A percentile compares a stretch with the other conserved stretches of the same genome.
Conservation (phyloP, 92 coral and sea anemone genomes). For the Desmophyllum pertusum region DNA sequence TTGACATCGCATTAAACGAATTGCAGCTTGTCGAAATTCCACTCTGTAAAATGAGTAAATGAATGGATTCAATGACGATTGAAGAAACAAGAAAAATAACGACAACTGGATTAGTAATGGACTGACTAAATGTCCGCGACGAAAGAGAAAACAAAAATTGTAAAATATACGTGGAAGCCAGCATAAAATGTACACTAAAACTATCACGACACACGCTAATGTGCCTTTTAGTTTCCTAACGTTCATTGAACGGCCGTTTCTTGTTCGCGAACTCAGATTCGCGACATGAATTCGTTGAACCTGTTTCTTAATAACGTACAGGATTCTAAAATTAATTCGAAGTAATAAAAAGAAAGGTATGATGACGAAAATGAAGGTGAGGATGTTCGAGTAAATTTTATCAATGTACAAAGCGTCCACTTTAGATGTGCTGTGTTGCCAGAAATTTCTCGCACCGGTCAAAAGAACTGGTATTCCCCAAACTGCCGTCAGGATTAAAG, state of each 20-base stretch:
- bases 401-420: conserved; percentile 26
- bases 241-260: background rate
- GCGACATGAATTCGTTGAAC: conserved; percentile 28
- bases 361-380: conserved; percentile 55
- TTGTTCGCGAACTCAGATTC: background rate
- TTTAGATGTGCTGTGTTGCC: conserved; percentile 47
- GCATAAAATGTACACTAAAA: conserved; percentile 49
- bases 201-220: conserved; percentile 64
- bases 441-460: conserved; percentile 40
- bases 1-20: conserved; percentile 7
- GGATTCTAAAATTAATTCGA: conserved; percentile 54
- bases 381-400: conserved; percentile 44
- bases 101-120: conserved; percentile 53
- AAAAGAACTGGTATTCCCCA: conserved; percentile 55
- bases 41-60: conserved; percentile 63
- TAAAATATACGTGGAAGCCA: conserved; percentile 74
- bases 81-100: conserved; percentile 48
- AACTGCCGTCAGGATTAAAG: conserved; percentile 28
- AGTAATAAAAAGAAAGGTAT: conserved; percentile 50
- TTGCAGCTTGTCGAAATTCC: conserved; percentile 65
- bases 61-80: conserved; percentile 68
- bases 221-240: conserved; percentile 55
- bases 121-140: conserved; percentile 40
- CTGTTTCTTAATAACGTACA: conserved; percentile 60
- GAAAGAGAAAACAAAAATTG: conserved; percentile 60